Evolutionary conservation across 2,888 invertebrate genomes (phyloP).

Genomic region (Neoscelio sp.): DNA sequence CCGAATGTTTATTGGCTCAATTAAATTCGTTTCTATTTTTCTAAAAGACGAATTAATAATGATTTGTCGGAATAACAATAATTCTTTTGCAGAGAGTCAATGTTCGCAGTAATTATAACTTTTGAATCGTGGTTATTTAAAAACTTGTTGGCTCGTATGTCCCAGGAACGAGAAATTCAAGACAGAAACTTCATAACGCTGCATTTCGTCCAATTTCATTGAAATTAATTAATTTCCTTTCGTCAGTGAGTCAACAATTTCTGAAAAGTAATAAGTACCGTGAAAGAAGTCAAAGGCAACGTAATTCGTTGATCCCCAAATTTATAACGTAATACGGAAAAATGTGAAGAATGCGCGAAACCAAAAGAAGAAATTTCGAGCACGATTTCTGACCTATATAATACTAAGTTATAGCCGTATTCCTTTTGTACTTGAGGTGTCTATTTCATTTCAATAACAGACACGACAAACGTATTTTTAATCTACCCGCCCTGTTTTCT

Average conservation of each 20-base stretch:
- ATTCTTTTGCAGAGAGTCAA: not conserved
- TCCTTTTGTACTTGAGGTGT: conserved; percentile 5
- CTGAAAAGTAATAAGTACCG: conserved; percentile 5
- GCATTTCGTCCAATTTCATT: no score
- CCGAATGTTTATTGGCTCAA: conserved; percentile 28
- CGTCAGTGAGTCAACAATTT: conserved; percentile 17
- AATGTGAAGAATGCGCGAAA: conserved; percentile 19
- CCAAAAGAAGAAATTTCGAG: conserved; percentile 15
- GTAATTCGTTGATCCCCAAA: not conserved
- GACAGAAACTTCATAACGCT: no score
- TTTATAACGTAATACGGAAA: not conserved
- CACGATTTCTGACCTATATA: conserved; percentile 32
- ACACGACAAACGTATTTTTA: not conserved
- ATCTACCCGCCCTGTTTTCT: conserved; percentile 10
- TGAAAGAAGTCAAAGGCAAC: no score
- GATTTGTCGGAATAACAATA: not conserved
- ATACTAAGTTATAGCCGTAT: conserved; percentile 30
- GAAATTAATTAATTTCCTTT: conserved; percentile 26
- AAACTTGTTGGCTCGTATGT: no score
- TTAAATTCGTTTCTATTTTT: conserved; percentile 27
- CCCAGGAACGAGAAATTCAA: no score
- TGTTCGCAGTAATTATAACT: no score
- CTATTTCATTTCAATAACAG: conserved; percentile 13
- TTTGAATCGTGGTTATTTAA: no score
- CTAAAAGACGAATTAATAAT: conserved; percentile 27